These are phyloP conservation scores for Alcedo quadribrachys DNA, from an alignment of 2,797 vertebrate genomes.

Conservation along the genomic window DNA sequence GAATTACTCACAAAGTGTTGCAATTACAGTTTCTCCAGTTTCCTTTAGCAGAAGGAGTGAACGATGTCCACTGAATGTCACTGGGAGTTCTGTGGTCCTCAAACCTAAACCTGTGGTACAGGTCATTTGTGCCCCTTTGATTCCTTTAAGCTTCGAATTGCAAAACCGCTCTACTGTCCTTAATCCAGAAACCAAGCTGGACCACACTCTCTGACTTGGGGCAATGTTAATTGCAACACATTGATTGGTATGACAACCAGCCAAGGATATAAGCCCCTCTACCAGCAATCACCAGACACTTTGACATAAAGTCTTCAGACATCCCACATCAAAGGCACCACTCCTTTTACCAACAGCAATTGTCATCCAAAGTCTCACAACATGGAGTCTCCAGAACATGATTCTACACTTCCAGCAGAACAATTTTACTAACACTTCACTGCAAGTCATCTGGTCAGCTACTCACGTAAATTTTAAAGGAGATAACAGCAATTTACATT, in stretches of 20 bases:
- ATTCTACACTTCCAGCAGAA: not conserved
- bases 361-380: not conserved
- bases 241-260: not conserved
- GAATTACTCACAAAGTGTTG: not conserved
- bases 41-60: not conserved
- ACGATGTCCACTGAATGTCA: rapidly evolving
- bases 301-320: not conserved
- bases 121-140: not conserved
- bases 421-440: not conserved
- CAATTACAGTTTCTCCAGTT: not conserved
- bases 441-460: not conserved
- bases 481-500: not conserved
- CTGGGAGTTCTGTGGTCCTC: not conserved
- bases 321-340: not conserved
- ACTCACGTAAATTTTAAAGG: not conserved
- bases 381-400: rapidly evolving
- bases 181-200: not conserved
- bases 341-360: not conserved
- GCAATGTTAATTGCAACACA: not conserved
- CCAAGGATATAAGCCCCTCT: not conserved
- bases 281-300: not conserved
- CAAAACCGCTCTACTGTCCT: not conserved
- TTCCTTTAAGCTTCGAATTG: not conserved
- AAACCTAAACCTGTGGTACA: not conserved
- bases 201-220: rapidly evolving